Evolutionary conservation across 1,140 invertebrate genomes (phyloP), one percentile per base, ranked within the genome.

Genomic region (Drosophila truncata): DNA sequence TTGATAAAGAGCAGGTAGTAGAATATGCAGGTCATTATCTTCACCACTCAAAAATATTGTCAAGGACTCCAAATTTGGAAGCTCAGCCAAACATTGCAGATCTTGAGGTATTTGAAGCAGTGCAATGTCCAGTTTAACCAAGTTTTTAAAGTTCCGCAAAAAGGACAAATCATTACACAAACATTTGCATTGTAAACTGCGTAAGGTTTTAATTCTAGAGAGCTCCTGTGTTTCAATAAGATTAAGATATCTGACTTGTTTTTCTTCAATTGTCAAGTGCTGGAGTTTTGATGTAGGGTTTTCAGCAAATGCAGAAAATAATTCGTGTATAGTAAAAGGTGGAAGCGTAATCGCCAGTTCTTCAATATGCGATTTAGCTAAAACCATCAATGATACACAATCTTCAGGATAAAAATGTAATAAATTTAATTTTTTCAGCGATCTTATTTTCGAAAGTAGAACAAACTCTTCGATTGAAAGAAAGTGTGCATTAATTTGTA

Each of bases 351-450:
- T 18, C 8, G 8, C n/a, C 16, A 60, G n/a, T 25, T 60, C 29
- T 33, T 61, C 42, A 33, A 61, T n/a, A 33, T 20, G 33, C 9
- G 29, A 61, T 10, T 33, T 33, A n/a, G 42, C 29, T 61, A 61
- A 7, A 10, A 25, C 29, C 11, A 18, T 5, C 18, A 33, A 25
- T 11, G 29, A 33, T 13, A 0, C 6, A 18, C n/a, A n/a, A n/a
- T n/a, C n/a, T n/a, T n/a, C n/a, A n/a, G n/a, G n/a, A n/a, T n/a
- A n/a, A n/a, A n/a, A n/a, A n/a, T n/a, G n/a, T 16, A 31, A 5
- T 29, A 46, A 33, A 18, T n/a, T 2, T 13, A 60, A n/a, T 23
- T 31, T 60, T 13, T 25, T 60, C 3, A 60, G 2, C 10, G 58
- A 47, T 14, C 3, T 47, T 23, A 60, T 60, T 33, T 3, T 37